Evolutionary conservation across 2,888 invertebrate genomes (phyloP).

Genomic region (Amaurobius ferox): DNA sequence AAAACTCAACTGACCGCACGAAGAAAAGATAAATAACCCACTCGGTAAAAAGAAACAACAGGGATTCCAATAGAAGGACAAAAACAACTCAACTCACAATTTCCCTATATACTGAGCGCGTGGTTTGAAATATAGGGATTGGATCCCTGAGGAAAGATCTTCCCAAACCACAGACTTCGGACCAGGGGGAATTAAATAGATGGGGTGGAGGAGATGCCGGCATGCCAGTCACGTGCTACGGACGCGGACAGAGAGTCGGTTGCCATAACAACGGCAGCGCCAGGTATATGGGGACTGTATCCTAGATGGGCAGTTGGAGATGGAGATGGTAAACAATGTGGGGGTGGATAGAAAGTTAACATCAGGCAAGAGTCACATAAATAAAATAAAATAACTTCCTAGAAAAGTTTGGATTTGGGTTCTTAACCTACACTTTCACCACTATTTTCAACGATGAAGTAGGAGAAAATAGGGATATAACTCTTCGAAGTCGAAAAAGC

Average conservation of each 20-base stretch:
- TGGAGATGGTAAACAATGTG: conserved; percentile 10
- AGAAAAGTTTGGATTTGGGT: neutral
- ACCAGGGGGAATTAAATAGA: conserved; percentile 66
- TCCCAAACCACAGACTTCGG: conserved; percentile 59
- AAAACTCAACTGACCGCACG: conserved; percentile 23
- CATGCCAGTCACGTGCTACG: conserved; percentile 67
- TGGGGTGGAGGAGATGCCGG: conserved; percentile 48
- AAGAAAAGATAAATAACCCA: conserved; percentile 21
- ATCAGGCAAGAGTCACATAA: conserved; percentile 14
- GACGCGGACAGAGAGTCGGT: conserved; percentile 69
- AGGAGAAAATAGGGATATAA: neutral
- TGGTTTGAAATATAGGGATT: conserved; percentile 61
- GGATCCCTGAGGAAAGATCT: conserved; percentile 59
- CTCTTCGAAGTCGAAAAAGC: neutral
- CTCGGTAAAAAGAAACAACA: conserved; percentile 14
- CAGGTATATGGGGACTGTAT: conserved; percentile 60
- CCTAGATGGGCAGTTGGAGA: conserved; percentile 17
- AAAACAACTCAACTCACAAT: conserved; percentile 48
- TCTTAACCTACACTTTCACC: neutral
- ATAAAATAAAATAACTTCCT: conserved; percentile 8
- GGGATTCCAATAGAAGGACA: conserved; percentile 10
- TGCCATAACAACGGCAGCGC: conserved; percentile 51
- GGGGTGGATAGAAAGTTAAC: conserved; percentile 11
- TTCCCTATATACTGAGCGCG: conserved; percentile 48
- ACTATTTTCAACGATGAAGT: neutral